phyloP scores from a whole-genome alignment of 92 coral and sea anemone genomes.

The Porites cylindrica region DNA sequence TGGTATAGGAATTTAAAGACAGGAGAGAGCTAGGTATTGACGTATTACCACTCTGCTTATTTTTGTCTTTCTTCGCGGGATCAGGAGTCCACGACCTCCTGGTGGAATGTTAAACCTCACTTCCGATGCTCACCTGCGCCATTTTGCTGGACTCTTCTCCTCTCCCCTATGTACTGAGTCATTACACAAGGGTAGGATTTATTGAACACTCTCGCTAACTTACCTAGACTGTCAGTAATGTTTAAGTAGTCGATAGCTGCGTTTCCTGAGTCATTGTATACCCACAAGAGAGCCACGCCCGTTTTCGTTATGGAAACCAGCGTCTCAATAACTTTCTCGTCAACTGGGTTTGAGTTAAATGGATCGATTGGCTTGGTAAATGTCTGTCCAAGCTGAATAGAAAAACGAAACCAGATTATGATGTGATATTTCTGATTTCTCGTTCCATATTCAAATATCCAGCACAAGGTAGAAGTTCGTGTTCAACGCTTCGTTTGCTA shows the following conservation, averaged over 20 bases:
- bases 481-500: too few relatives aligned
- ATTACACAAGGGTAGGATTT: not conserved
- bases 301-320: not conserved
- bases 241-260: constrained; percentile 13
- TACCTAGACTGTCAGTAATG: constrained; percentile 28
- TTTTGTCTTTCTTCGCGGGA: not conserved
- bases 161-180: not conserved
- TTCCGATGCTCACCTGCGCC: not conserved
- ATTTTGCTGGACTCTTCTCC: not conserved
- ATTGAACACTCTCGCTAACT: not conserved
- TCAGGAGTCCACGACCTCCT: not conserved
- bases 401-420: not conserved
- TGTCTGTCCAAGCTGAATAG: constrained; percentile 17
- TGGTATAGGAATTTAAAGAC: too few relatives aligned
- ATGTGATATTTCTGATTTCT: too few relatives aligned
- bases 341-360: not conserved
- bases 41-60: not conserved
- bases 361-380: constrained; percentile 16
- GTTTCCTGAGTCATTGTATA: constrained; percentile 14
- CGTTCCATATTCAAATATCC: too few relatives aligned
- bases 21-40: too few relatives aligned
- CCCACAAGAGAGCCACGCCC: not conserved
- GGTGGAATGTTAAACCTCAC: not conserved
- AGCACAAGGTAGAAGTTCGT: too few relatives aligned
- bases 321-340: constrained; percentile 2